Percentiles rank a stretch among this genome's conserved stretches.
Evolutionary conservation across 1,140 invertebrate genomes (phyloP).

Genomic region (Drosophila nigrodunni): DNA sequence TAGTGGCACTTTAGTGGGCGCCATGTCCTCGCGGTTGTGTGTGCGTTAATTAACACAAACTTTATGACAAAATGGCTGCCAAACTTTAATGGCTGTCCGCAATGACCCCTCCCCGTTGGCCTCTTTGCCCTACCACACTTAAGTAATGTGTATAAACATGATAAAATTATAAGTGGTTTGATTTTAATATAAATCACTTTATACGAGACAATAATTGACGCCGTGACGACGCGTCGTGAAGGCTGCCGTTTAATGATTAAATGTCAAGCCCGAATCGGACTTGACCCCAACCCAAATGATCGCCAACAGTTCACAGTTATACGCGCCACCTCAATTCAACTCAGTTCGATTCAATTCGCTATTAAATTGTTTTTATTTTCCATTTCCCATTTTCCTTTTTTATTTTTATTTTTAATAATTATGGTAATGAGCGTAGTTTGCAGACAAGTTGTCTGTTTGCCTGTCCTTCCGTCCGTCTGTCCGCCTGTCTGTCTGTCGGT

Average conservation of each 20-base stretch:
- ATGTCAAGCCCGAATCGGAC: constrained; percentile 30
- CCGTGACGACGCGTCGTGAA: constrained; percentile 34
- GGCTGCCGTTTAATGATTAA: constrained; percentile 65
- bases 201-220: constrained; percentile 74
- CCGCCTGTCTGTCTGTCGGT: neutral
- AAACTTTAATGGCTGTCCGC: constrained; percentile 57
- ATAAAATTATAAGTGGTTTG: constrained; percentile 81
- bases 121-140: neutral
- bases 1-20: constrained; percentile 19
- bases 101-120: constrained; percentile 2
- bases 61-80: constrained; percentile 74
- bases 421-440: constrained; percentile 16
- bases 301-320: constrained; percentile 1
- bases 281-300: neutral
- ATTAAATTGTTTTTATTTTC: neutral
- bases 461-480: constrained; percentile 2
- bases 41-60: constrained; percentile 80
- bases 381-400: neutral
- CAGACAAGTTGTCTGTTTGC: constrained; percentile 6
- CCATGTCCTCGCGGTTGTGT: constrained; percentile 47
- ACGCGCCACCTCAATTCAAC: too few relatives aligned
- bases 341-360: neutral
- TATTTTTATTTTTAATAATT: constrained; percentile 12
- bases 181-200: constrained; percentile 82
- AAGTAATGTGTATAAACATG: constrained; percentile 59